These are phyloP conservation scores for Poecilia wingei DNA, from an alignment of 2,797 vertebrate genomes.

Conservation along the genomic window DNA sequence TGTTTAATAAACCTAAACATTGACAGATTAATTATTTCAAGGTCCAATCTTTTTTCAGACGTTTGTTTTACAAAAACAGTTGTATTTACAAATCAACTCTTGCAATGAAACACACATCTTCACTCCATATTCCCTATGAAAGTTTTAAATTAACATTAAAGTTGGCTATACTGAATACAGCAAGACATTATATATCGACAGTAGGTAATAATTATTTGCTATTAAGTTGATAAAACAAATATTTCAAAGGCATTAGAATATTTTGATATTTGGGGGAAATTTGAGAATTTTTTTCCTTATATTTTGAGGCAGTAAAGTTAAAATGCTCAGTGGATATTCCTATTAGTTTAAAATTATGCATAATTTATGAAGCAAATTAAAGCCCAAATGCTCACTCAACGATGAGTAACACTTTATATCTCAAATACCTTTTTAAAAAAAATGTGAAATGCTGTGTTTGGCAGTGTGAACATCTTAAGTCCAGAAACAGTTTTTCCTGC, in stretches of 20 bases:
- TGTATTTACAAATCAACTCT: neutral
- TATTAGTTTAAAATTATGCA: neutral
- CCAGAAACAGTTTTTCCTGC: neutral
- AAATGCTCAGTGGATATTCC: neutral
- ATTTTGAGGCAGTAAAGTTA: neutral
- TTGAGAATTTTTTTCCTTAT: neutral
- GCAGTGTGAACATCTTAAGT: neutral
- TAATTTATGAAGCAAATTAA: neutral
- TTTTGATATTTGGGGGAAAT: neutral
- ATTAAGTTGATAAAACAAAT: too few species aligned
- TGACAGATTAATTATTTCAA: neutral
- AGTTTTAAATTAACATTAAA: neutral
- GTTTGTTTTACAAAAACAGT: neutral
- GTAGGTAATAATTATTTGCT: neutral
- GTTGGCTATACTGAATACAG: neutral
- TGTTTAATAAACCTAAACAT: neutral
- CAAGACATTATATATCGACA: neutral
- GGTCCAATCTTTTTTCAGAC: neutral
- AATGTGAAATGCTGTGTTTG: neutral
- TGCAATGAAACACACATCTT: neutral
- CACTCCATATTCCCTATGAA: neutral
- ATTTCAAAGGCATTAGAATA: neutral
- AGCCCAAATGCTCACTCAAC: neutral
- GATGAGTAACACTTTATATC: neutral
- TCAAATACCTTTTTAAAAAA: neutral